A percentile compares a stretch with the other conserved stretches of the same genome.
phyloP scores from a whole-genome alignment of 2,888 invertebrate genomes.

The Agapostemon virescens region DNA sequence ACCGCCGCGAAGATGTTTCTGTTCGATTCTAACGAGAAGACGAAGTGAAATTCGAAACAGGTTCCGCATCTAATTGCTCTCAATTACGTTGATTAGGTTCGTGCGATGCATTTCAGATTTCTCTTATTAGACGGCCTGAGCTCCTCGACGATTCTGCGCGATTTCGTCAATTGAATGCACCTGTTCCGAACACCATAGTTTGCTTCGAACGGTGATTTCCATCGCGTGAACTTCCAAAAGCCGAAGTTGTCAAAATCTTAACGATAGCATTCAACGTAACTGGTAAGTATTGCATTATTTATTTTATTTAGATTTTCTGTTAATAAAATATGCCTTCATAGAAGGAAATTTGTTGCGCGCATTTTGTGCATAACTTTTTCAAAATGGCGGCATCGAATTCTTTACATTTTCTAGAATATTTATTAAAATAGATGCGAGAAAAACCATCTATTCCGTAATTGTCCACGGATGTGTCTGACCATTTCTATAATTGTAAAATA shows the following conservation, averaged over 20 bases:
- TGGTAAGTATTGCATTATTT: too few species aligned
- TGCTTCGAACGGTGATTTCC: neutral
- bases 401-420: too few species aligned
- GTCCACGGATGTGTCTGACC: too few species aligned
- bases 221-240: too few species aligned
- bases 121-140: slow-evolving; percentile 10
- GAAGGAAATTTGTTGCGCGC: neutral
- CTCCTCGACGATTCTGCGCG: neutral
- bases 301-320: neutral
- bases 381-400: too few species aligned
- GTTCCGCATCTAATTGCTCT: slow-evolving; percentile 21
- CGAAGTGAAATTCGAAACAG: slow-evolving; percentile 26
- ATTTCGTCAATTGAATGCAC: neutral
- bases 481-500: too few species aligned
- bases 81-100: slow-evolving; percentile 4
- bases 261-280: too few species aligned
- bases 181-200: neutral
- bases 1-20: neutral
- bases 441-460: too few species aligned
- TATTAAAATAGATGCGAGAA: too few species aligned
- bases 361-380: too few species aligned
- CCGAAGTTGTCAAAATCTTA: too few species aligned
- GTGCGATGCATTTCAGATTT: slow-evolving; percentile 20
- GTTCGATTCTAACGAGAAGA: neutral
- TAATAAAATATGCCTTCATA: neutral